A percentile compares a stretch with the other conserved stretches of the same genome.
phyloP scores from a whole-genome alignment of 2,113 vertebrate species.

The Petromus typicus region DNA sequence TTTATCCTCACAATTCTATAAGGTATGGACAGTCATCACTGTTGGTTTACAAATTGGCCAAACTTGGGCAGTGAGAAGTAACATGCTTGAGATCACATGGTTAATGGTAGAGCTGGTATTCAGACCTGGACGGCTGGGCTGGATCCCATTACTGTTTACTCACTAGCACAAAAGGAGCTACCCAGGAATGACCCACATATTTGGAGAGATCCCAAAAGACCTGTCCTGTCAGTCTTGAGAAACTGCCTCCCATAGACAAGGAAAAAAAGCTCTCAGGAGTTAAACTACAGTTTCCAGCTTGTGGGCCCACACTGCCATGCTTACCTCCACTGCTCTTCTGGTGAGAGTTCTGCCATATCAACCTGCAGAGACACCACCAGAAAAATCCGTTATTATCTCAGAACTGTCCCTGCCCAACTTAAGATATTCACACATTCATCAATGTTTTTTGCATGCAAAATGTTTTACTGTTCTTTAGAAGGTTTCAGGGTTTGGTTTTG shows the following conservation, averaged over 20 bases:
- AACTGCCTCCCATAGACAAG: constrained; percentile 2
- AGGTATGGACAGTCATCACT: background rate
- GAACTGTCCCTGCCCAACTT: constrained; percentile 35
- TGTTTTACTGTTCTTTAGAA: constrained; percentile 79
- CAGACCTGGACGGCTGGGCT: background rate
- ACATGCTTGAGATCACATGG: background rate
- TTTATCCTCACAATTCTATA: constrained; percentile 39
- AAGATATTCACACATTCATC: constrained; percentile 32
- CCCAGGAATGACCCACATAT: constrained; percentile 37
- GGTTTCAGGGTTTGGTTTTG: constrained; percentile 77
- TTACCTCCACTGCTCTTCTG: constrained; percentile 98
- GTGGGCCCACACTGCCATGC: constrained; percentile 69
- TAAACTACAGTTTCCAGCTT: background rate
- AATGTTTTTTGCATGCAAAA: constrained; percentile 66
- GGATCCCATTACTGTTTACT: constrained; percentile 14
- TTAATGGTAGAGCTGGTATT: constrained; percentile 51
- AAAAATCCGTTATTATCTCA: constrained; percentile 62
- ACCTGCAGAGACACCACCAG: constrained; percentile 86
- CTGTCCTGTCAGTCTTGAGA: background rate
- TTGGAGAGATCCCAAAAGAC: constrained; percentile 23
- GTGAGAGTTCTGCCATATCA: constrained; percentile 94
- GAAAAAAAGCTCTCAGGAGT: constrained; percentile 22
- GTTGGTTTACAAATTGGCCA: constrained; percentile 31
- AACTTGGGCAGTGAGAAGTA: constrained; percentile 50
- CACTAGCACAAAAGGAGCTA: constrained; percentile 5